phyloP scores from a whole-genome alignment of 1,140 invertebrate genomes.

The Zophobas atratus region DNA sequence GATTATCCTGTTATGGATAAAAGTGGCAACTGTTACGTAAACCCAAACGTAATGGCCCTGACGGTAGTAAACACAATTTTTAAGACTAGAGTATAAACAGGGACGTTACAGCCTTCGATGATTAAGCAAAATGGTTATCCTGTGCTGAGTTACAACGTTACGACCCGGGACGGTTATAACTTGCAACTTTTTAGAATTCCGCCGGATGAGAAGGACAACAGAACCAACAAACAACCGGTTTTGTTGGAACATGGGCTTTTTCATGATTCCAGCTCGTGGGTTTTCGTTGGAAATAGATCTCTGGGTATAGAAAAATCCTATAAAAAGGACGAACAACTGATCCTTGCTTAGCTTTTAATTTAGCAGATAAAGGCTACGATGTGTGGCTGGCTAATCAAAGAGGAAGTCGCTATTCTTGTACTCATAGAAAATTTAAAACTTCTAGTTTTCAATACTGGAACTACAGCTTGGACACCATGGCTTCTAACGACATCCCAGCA shows the following conservation, averaged over 20 bases:
- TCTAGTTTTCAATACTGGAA: background rate
- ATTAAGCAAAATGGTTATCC: background rate
- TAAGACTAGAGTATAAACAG: background rate
- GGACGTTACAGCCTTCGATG: background rate
- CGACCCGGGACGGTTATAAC: background rate
- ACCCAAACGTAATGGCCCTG: background rate
- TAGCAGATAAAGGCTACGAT: background rate
- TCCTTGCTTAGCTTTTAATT: background rate
- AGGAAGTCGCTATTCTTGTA: slow-evolving; percentile 1
- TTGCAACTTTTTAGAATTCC: slow-evolving; percentile 8
- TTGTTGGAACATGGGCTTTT: background rate
- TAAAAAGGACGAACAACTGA: background rate
- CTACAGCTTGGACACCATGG: background rate
- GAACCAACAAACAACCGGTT: slow-evolving; percentile 3
- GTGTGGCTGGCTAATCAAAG: slow-evolving; percentile 7
- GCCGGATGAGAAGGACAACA: background rate
- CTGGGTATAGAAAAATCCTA: slow-evolving; percentile 1
- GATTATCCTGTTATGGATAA: no score
- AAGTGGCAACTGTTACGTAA: no score
- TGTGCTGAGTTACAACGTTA: background rate
- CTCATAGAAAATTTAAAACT: background rate
- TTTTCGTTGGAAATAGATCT: background rate
- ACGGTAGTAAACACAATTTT: background rate
- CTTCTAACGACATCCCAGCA: background rate
- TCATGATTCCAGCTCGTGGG: background rate